Percentiles rank a stretch among this genome's conserved stretches.
Evolutionary conservation across 2,888 invertebrate species (phyloP).

Genomic region (Zhuqinia jingwanae): DNA sequence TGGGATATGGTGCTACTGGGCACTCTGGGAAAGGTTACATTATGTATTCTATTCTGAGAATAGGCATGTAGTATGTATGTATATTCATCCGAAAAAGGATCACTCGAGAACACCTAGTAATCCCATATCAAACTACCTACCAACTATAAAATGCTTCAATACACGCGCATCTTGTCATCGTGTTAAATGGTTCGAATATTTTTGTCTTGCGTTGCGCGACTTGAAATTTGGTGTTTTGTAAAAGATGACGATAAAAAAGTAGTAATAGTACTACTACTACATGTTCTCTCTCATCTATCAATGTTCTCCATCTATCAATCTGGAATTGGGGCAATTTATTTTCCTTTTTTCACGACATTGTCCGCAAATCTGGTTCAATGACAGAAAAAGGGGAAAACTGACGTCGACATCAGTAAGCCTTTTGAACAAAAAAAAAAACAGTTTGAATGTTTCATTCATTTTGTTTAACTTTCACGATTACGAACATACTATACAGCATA

Average conservation of each 20-base stretch:
- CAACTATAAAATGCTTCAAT: neutral
- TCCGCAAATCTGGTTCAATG: constrained; percentile 21
- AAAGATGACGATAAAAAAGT: constrained; percentile 29
- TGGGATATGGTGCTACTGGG: neutral
- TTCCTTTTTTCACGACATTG: constrained; percentile 11
- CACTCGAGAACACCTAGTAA: neutral
- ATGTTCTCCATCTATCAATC: constrained; percentile 17
- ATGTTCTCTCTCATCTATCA: constrained; percentile 51
- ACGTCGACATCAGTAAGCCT: neutral
- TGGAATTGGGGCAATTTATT: constrained; percentile 39
- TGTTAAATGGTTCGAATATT: constrained; percentile 31
- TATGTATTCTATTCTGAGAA: no score
- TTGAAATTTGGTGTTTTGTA: constrained; percentile 11
- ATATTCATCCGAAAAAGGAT: constrained; percentile 32
- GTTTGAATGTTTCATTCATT: no score
- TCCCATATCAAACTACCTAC: neutral
- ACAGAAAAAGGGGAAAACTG: neutral
- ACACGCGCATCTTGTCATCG: neutral
- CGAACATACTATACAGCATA: no score
- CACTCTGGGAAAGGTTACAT: no score
- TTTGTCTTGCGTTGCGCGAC: neutral
- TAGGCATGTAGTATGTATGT: constrained; percentile 18
- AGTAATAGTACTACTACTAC: constrained; percentile 27
- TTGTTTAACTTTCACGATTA: no score
- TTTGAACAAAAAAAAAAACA: no score